A percentile compares a stretch with the other conserved stretches of the same genome.
phyloP scores from a whole-genome alignment of 2,113 vertebrate species.

The Corythornis cristatus region DNA sequence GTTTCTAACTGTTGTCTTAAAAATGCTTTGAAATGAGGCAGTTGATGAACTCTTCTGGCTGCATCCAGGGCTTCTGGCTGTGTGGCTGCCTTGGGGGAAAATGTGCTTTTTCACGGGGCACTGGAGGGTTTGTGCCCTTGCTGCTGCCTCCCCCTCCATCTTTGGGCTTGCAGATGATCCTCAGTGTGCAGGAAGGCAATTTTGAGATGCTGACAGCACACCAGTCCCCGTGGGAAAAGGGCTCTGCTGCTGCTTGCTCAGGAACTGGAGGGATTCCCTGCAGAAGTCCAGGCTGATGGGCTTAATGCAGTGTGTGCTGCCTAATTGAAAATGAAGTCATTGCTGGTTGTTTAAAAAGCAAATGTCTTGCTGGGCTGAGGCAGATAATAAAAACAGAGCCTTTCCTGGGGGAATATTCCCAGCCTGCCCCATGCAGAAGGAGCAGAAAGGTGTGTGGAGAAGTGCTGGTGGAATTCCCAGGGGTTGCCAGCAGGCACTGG shows the following conservation, averaged over 20 bases:
- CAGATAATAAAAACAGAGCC: not conserved
- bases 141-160: not conserved
- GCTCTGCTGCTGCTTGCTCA: not conserved
- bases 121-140: fast-evolving
- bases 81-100: not conserved
- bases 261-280: conserved; percentile 5
- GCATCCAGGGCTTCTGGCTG: not conserved
- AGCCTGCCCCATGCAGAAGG: fast-evolving
- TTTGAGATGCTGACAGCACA: not conserved
- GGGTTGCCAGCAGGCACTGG: not conserved
- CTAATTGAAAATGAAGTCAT: not conserved
- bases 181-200: not conserved
- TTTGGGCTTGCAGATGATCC: not conserved
- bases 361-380: not conserved
- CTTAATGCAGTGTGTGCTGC: not conserved
- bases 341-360: not conserved
- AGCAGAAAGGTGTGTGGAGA: not conserved
- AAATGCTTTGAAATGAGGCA: not conserved
- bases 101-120: not conserved
- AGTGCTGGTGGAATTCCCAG: not conserved
- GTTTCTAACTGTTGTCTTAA: not conserved
- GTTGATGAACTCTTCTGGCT: not conserved
- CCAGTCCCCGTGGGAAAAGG: not conserved
- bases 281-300: not conserved
- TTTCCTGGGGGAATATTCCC: not conserved